Base-by-base conservation (phyloP, 2,888 invertebrate genomes). In the Dicyrtoma fusca region DNA sequence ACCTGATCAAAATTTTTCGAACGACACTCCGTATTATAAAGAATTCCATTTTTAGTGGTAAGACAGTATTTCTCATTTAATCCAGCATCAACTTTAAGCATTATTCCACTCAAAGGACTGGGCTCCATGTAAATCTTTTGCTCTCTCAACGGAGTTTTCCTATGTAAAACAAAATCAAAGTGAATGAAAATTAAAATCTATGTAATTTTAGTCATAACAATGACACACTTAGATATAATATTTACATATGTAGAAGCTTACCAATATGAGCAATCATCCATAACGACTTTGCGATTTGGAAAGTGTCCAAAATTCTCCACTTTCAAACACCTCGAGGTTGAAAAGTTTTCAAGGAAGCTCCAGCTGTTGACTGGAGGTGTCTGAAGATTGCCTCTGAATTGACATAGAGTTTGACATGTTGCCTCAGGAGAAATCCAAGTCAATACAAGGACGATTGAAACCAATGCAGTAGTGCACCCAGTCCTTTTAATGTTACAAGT, bases 191-290 rank as follows among this genome's bases (percentile, higher is more conserved):
- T n/a, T n/a, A n/a, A n/a, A n/a, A n/a, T n/a, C n/a, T n/a, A n/a
- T n/a, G n/a, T n/a, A n/a, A n/a, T n/a, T n/a, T n/a, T n/a, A n/a
- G n/a, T n/a, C n/a, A n/a, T n/a, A n/a, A n/a, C n/a, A n/a, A n/a
- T n/a, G n/a, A 45, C 45, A 61, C 44, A 69, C 21, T 45, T 45
- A 42, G 6, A 23, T 14, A 34, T 34, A 34, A 55, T 57, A 57
- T 44, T 14, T 19, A 19, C 19, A 53, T 55, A 59, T 25, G n/a
- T n/a, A 21, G 21, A 61, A 42, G 11, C 45, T 72, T 73, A 78
- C 78, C 75, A 75, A 64, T 75, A 76, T 1, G 74, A 73, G 62
- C 79, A 79, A 17, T 79, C 78, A 21, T 66, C 72, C 23, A 79
- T 34, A 25, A 75, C 62, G 17, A 78, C 55, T 57, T 76, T 77